Evolutionary conservation across 2,797 vertebrate species (phyloP).

Genomic region (Diceros bicornis): DNA sequence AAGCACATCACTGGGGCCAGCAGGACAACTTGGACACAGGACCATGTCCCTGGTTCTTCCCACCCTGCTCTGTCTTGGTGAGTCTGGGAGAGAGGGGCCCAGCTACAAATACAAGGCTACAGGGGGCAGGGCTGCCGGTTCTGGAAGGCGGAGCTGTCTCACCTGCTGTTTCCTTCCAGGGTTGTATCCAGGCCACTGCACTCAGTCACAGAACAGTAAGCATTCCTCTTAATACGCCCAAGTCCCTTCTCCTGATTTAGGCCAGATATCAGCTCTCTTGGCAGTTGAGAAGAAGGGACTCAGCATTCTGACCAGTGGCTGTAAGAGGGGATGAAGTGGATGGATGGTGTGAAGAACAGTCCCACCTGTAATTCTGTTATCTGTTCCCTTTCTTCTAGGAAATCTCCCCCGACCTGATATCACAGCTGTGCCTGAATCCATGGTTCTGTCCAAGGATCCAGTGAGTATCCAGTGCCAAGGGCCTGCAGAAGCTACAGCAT

Average conservation of each 20-base stretch:
- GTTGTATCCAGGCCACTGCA: not conserved
- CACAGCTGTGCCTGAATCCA: not conserved
- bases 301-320: accelerated
- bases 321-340: not conserved
- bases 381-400: not conserved
- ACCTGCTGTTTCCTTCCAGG: not conserved
- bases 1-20: not conserved
- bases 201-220: not conserved
- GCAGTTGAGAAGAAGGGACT: no score
- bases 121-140: accelerated
- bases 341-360: not conserved
- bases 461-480: not conserved
- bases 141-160: not conserved
- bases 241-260: no score
- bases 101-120: accelerated
- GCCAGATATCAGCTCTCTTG: not conserved
- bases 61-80: not conserved
- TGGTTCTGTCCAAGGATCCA: accelerated
- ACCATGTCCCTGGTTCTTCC: not conserved
- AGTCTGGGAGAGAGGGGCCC: not conserved
- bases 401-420: accelerated
- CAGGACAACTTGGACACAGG: accelerated
- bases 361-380: not conserved
- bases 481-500: accelerated
- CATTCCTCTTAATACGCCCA: accelerated